Conservation (phyloP, 2,113 vertebrate genomes). For the Bostrychus sinensis region DNA sequence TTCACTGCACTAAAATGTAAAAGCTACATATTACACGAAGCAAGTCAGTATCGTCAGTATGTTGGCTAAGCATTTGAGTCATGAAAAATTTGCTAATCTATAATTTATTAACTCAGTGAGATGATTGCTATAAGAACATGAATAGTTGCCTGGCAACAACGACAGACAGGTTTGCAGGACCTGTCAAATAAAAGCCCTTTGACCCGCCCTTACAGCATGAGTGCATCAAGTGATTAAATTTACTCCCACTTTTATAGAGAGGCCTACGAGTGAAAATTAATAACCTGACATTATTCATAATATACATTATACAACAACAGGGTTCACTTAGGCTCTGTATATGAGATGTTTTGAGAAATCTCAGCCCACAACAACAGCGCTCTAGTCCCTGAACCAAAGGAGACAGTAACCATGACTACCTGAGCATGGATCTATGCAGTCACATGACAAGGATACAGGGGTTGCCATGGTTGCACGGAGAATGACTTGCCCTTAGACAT, state of each 20-base stretch:
- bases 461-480: conserved; percentile 68
- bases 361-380: conserved; percentile 11
- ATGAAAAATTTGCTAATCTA: conserved; percentile 45
- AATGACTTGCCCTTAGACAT: conserved; percentile 41
- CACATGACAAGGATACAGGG: conserved; percentile 46
- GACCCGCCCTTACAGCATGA: conserved; percentile 28
- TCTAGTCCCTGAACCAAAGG: conserved; percentile 37
- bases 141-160: conserved; percentile 67
- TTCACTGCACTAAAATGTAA: not conserved
- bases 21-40: not conserved
- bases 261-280: conserved; percentile 21
- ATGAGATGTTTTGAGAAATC: not conserved
- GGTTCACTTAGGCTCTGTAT: not conserved
- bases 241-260: conserved; percentile 50
- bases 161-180: conserved; percentile 38
- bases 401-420: conserved; percentile 73
- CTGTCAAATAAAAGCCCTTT: conserved; percentile 36
- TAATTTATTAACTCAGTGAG: conserved; percentile 52
- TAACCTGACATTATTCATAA: not conserved
- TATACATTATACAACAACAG: not conserved
- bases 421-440: conserved; percentile 52
- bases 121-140: conserved; percentile 45
- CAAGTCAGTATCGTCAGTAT: not conserved
- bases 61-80: conserved; percentile 21
- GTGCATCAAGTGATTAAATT: conserved; percentile 35